Evolutionary conservation across 2,797 vertebrate species (phyloP), one percentile per base, ranked within the genome.

Genomic region (Odontamblyopus lacepedii): DNA sequence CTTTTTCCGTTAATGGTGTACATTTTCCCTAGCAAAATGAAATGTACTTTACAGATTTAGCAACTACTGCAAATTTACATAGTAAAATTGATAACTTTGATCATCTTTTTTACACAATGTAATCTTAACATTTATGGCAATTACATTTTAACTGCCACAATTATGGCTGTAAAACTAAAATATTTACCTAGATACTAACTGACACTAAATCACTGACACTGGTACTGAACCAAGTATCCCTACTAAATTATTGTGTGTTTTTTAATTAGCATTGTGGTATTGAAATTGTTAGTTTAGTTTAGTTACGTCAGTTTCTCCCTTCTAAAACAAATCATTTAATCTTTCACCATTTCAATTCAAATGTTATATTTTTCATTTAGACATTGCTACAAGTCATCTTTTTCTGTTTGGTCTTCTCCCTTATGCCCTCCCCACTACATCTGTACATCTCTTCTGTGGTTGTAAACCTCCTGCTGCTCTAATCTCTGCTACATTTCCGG

Each of bases 1-100:
- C 19, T 26, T 73, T 63, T 41, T 74, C 73, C 30, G 67, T 38
- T 69, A 72, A 29, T 66, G 68, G 48, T 83, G 64, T 80, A 76
- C 50, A 63, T 77, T 71, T 79, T 67, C 35, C 70, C 38, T 70
- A 35, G 12, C 57, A 56, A 55, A 55, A n/a, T 57, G 7, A 57
- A 16, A 9, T 70, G 18, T 67, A 29, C 30, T 13, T 32, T 29
- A 18, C 7, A 29, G 26, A 15, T 29, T 61, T 15, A 48, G 44
- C 13, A 4, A 16, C 13, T 48, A 48, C 11, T 38, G 8, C 18
- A 35, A 5, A 19, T 32, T 11, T 16, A 29, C 18, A 60, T 16
- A 30, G 6, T 60, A 16, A 30, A 30, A 11, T 11, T 7, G 30
- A 19, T 35, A 27, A 32, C 11, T 23, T 23, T 23, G 23, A 23